Evolutionary conservation across 2,113 vertebrate species (phyloP).

Genomic region (Cheilinus undulatus): DNA sequence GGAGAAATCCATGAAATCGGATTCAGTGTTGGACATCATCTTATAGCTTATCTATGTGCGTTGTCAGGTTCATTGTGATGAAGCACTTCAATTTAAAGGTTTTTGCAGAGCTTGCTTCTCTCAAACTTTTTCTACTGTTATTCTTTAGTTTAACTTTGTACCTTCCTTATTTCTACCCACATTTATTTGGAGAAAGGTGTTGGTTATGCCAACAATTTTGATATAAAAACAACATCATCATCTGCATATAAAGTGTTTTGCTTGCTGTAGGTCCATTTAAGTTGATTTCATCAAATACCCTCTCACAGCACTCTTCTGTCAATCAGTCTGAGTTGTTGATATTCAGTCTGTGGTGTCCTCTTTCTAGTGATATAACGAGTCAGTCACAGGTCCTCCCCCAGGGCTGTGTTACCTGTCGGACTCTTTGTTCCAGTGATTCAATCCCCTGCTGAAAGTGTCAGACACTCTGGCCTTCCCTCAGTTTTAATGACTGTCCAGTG

Average conservation of each 20-base stretch:
- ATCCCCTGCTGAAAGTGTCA: slow-evolving; percentile 34
- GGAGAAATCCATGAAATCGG: slow-evolving; percentile 13
- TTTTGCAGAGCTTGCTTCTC: slow-evolving; percentile 4
- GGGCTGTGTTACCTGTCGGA: slow-evolving; percentile 49
- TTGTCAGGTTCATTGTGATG: slow-evolving; percentile 3
- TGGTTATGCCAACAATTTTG: neutral
- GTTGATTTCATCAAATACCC: slow-evolving; percentile 46
- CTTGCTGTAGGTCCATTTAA: slow-evolving; percentile 4
- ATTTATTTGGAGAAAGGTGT: neutral
- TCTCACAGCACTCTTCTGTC: slow-evolving; percentile 3
- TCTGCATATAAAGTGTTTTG: neutral
- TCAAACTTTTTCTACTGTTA: neutral
- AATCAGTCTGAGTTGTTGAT: slow-evolving; percentile 48
- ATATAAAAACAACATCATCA: neutral
- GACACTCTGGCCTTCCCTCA: slow-evolving; percentile 17
- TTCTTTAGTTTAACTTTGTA: neutral
- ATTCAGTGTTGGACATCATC: slow-evolving; percentile 9
- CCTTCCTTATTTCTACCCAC: neutral
- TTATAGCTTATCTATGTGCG: neutral
- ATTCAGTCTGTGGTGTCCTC: slow-evolving; percentile 48
- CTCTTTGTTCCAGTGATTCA: slow-evolving; percentile 43
- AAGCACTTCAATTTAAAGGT: slow-evolving; percentile 4
- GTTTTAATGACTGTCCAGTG: slow-evolving; percentile 24
- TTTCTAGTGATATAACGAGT: slow-evolving; percentile 55
- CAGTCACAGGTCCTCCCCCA: slow-evolving; percentile 41